Evolutionary conservation across 2,888 invertebrate genomes (phyloP).

Genomic region (Drosophila imparisetae): DNA sequence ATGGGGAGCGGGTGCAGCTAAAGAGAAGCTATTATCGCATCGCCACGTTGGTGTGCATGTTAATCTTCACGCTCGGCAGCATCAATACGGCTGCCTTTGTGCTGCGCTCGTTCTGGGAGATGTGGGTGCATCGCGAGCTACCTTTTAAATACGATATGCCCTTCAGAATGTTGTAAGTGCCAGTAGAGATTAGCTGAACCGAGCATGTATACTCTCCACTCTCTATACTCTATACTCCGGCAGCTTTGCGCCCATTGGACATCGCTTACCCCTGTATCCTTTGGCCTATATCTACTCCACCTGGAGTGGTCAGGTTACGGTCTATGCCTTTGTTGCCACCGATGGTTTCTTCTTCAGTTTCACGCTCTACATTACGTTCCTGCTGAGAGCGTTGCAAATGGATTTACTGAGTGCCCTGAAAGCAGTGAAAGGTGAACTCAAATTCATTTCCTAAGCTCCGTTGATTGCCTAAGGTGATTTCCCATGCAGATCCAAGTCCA

Average conservation of each 20-base stretch:
- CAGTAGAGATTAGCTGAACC: neutral
- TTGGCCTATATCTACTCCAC: constrained; percentile 63
- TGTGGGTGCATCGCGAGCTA: constrained; percentile 41
- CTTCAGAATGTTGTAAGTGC: constrained; percentile 63
- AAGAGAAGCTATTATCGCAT: constrained; percentile 47
- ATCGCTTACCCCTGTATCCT: constrained; percentile 59
- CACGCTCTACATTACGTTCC: constrained; percentile 61
- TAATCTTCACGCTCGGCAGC: constrained; percentile 59
- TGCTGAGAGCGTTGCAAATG: constrained; percentile 45
- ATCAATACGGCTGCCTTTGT: constrained; percentile 68
- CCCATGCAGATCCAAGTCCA: constrained; percentile 27
- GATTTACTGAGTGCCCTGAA: constrained; percentile 45
- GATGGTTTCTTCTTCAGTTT: constrained; percentile 71
- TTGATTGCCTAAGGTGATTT: neutral
- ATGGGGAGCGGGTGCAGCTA: neutral
- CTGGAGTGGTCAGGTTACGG: constrained; percentile 71
- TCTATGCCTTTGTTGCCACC: constrained; percentile 66
- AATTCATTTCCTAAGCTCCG: neutral
- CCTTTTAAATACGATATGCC: constrained; percentile 71
- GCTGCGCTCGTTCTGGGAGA: constrained; percentile 65
- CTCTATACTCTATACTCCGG: neutral
- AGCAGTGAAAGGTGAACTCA: constrained; percentile 28
- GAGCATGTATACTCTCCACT: neutral
- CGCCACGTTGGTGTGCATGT: constrained; percentile 59
- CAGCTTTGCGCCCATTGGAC: constrained; percentile 55